Evolutionary conservation across 2,113 vertebrate genomes (phyloP).

Genomic region (Cathartes aura): DNA sequence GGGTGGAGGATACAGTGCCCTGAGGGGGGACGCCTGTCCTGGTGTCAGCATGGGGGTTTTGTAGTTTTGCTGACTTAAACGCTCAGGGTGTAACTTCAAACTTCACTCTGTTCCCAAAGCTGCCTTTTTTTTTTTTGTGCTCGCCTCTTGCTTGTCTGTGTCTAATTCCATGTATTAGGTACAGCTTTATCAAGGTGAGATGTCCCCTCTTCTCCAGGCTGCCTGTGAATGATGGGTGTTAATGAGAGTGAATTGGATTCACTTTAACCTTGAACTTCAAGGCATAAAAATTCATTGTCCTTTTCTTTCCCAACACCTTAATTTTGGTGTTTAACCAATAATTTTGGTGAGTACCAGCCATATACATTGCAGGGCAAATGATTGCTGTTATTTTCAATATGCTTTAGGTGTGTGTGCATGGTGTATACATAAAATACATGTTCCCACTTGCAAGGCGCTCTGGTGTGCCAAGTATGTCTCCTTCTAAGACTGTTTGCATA

Average conservation of each 20-base stretch:
- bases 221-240: background rate
- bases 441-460: background rate
- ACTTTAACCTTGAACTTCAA: background rate
- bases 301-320: background rate
- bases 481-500: background rate
- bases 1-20: accelerated
- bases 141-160: background rate
- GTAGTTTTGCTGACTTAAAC: background rate
- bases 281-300: background rate
- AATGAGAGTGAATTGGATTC: background rate
- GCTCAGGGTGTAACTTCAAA: background rate
- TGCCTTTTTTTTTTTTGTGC: background rate
- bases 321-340: background rate
- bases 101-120: background rate
- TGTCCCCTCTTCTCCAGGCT: background rate
- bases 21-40: accelerated
- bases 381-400: background rate
- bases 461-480: background rate
- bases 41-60: background rate
- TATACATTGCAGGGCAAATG: background rate
- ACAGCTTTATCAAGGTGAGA: background rate
- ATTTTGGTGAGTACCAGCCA: background rate
- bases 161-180: background rate
- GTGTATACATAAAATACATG: background rate
- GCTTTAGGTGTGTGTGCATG: background rate